Conservation (phyloP, 2,797 vertebrate species). For the Pangasius macronema region DNA sequence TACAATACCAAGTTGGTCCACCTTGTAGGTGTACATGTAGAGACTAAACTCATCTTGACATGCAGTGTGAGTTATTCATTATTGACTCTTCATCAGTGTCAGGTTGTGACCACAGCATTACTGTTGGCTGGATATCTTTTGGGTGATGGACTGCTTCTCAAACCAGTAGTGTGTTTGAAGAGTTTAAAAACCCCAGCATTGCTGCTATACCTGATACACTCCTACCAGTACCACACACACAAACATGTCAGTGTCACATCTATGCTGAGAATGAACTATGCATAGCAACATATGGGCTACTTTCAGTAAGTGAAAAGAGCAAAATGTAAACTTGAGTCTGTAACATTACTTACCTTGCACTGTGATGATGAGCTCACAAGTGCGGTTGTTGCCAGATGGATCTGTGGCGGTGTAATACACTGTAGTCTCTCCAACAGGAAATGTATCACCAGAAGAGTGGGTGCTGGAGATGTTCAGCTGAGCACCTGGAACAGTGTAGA, state of each 20-base stretch:
- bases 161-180: neutral
- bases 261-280: neutral
- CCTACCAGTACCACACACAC: neutral
- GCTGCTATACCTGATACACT: neutral
- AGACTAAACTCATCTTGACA: neutral
- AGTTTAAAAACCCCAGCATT: neutral
- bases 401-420: slow-evolving; percentile 88
- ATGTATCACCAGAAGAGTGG: slow-evolving; percentile 82
- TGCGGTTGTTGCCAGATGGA: slow-evolving; percentile 88
- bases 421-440: slow-evolving; percentile 85
- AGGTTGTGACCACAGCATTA: neutral
- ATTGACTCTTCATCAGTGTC: neutral
- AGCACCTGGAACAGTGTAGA: slow-evolving; percentile 71
- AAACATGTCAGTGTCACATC: neutral
- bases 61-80: neutral
- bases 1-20: neutral
- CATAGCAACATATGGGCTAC: neutral
- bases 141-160: neutral
- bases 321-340: neutral
- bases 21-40: neutral
- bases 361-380: slow-evolving; percentile 86
- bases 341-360: slow-evolving; percentile 80
- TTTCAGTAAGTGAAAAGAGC: neutral
- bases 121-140: neutral
- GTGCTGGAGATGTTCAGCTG: slow-evolving; percentile 79